Evolutionary conservation across 2,888 invertebrate species (phyloP), one percentile per base, ranked within the genome.

Genomic region (Eupithecia centaureata): DNA sequence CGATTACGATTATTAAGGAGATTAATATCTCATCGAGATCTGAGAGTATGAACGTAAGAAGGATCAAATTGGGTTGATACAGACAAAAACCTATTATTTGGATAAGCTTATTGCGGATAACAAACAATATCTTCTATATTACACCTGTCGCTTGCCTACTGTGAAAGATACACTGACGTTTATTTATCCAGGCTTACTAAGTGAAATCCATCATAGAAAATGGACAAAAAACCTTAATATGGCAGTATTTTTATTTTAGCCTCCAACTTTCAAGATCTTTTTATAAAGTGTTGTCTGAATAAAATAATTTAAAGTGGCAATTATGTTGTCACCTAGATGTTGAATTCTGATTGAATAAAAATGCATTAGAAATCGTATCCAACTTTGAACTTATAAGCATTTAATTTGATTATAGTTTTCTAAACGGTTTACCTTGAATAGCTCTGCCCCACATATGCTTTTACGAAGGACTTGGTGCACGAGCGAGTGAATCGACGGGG

Each of bases 401-500:
- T 56, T 56, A 30, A 25, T 30, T 28, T 56, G 8, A 1, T 56
- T 15, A 13, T n/a, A n/a, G n/a, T 28, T 28, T 56, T 27, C 54
- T 56, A 8, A 30, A 28, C 30, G 54, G n/a, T 56, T 56, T 56
- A 32, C 22, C 51, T 61, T 54, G 25, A 38, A 56, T 62, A 38
- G 62, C 70, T 56, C 61, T 68, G 78, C 61, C 57, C n/a, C 13
- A 54, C 12, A 27, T 28, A 57, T 59, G 59, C 38, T 67, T 57
- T 61, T 51, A 61, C 61, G 42, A 65, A 78, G 74, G 78, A 78
- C 78, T 82, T 78, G 79, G 80, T 74, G 73, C 67, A 75, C 68
- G 75, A 72, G 59, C 71, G 73, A 74, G 72, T 76, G 72, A 74
- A 77, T 76, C 73, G 74, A 70, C 73, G 66, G 66, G 75, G 76